These are phyloP conservation scores for Sebastes schlegelii DNA, from an alignment of 2,113 vertebrate species.

Conservation along the genomic window DNA sequence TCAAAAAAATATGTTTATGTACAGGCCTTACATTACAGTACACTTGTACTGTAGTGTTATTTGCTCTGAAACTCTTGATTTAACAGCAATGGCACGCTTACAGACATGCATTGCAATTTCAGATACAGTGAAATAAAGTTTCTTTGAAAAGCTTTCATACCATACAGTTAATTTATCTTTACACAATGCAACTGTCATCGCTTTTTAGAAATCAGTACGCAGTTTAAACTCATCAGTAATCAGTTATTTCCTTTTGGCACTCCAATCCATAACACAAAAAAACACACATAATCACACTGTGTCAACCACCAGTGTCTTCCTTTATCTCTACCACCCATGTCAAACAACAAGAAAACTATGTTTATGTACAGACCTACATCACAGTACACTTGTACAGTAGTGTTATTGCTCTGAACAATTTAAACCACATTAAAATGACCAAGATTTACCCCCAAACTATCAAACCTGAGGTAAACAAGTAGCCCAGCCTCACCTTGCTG, in stretches of 20 bases:
- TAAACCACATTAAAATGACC: too few relatives aligned
- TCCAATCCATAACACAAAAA: not conserved
- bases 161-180: not conserved
- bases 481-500: constrained; percentile 26
- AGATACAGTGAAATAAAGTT: not conserved
- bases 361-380: not conserved
- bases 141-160: not conserved
- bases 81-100: constrained; percentile 16
- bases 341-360: constrained; percentile 8
- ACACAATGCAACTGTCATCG: not conserved
- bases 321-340: not conserved
- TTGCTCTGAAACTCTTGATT: constrained; percentile 8
- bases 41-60: too few relatives aligned
- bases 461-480: not conserved
- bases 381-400: not conserved
- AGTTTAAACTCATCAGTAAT: not conserved
- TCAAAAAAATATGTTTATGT: not conserved
- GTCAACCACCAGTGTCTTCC: not conserved
- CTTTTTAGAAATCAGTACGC: not conserved
- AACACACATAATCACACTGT: not conserved
- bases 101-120: not conserved
- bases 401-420: not conserved
- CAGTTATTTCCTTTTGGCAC: not conserved
- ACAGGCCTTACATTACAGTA: too few relatives aligned
- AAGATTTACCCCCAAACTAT: not conserved